Conservation (phyloP, 2,113 vertebrate genomes). For the Forbesichthys papilliferus region DNA sequence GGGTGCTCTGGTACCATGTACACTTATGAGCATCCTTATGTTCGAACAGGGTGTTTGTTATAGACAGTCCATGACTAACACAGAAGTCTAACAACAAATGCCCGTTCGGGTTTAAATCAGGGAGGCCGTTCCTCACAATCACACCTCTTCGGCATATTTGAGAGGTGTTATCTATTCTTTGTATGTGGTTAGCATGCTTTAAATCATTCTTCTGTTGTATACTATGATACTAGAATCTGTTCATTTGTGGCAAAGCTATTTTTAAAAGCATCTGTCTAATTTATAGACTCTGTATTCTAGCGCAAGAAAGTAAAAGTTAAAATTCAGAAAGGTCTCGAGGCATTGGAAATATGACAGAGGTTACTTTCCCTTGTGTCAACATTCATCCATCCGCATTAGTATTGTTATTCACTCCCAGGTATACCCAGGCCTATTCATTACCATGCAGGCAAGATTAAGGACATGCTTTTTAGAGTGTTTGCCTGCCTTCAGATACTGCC, state of each 20-base stretch:
- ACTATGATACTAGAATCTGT: no score
- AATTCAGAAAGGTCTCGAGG: neutral
- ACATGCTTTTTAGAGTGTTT: constrained; percentile 47
- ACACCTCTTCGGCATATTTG: neutral
- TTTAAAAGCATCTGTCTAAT: neutral
- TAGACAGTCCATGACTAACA: no score
- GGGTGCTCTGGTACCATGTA: no score
- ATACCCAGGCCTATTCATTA: constrained; percentile 55
- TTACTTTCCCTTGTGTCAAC: constrained; percentile 46
- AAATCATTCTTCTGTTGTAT: neutral
- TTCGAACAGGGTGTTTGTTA: no score
- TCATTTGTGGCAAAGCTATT: no score
- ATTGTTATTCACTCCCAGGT: constrained; percentile 53
- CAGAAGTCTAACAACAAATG: no score
- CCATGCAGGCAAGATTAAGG: constrained; percentile 28
- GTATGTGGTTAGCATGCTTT: constrained; percentile 18
- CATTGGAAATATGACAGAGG: constrained; percentile 50
- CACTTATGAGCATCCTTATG: no score
- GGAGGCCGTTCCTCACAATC: no score
- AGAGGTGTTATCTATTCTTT: constrained; percentile 32
- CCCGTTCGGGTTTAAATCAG: no score
- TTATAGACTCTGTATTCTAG: no score
- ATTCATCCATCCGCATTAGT: constrained; percentile 68
- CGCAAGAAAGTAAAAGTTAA: constrained; percentile 1
- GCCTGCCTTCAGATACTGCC: constrained; percentile 69